Evolutionary conservation across 2,113 vertebrate species (phyloP).

Genomic region (Sinocyclocheilus maitianheensis): DNA sequence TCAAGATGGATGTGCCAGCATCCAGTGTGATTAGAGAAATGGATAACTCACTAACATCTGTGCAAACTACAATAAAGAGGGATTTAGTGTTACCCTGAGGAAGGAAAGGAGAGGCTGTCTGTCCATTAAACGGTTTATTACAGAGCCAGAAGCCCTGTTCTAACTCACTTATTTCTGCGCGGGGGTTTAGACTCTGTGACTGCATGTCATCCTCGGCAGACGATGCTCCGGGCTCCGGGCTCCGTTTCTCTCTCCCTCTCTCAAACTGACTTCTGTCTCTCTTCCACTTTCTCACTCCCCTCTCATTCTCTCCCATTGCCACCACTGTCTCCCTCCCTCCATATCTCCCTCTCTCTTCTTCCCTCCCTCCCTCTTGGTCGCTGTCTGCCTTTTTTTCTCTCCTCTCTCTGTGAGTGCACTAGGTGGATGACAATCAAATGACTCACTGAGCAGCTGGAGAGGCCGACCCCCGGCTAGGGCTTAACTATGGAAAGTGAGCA

Average conservation of each 20-base stretch:
- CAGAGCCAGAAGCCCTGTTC: constrained; percentile 94
- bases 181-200: constrained; percentile 84
- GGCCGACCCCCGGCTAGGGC: constrained; percentile 80
- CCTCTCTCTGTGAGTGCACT: constrained; percentile 67
- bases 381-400: constrained; percentile 19
- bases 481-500: constrained; percentile 85
- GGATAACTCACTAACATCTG: constrained; percentile 99
- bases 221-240: constrained; percentile 83
- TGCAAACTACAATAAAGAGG: constrained; percentile 98
- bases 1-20: constrained; percentile 91
- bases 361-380: constrained; percentile 20
- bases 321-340: constrained; percentile 11
- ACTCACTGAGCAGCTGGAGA: constrained; percentile 82
- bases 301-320: constrained; percentile 34
- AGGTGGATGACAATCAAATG: constrained; percentile 90
- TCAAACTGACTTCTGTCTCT: constrained; percentile 51
- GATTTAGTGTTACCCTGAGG: constrained; percentile 97
- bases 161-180: constrained; percentile 96
- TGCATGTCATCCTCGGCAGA: constrained; percentile 91
- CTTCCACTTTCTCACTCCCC: constrained; percentile 42
- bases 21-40: constrained; percentile 93
- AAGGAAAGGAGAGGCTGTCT: constrained; percentile 94
- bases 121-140: constrained; percentile 99
- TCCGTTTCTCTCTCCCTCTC: constrained; percentile 31
- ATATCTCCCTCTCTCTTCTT: constrained; percentile 41